Evolutionary conservation across 2,113 vertebrate species (phyloP).

Genomic region (Lampris megalopsis): DNA sequence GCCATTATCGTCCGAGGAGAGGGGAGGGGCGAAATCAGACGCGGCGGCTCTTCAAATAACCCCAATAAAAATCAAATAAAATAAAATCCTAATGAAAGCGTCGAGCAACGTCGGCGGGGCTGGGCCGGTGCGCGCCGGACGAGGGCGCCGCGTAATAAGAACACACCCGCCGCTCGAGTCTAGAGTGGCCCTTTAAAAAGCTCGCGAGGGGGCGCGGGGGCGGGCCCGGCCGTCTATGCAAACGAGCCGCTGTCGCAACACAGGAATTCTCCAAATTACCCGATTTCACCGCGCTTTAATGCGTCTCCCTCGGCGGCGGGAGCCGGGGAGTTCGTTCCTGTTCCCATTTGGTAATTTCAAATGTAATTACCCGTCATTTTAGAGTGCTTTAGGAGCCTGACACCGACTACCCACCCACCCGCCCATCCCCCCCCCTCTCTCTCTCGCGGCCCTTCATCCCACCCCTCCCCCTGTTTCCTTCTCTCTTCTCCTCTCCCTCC

Average conservation of each 20-base stretch:
- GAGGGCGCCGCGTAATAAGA: constrained; percentile 29
- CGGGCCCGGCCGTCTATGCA: constrained; percentile 62
- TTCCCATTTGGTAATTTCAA: constrained; percentile 75
- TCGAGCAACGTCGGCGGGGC: neutral
- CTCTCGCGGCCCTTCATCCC: neutral
- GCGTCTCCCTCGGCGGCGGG: constrained; percentile 52
- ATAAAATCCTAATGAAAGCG: constrained; percentile 2
- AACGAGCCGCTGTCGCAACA: constrained; percentile 57
- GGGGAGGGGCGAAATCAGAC: no score
- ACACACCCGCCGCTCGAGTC: constrained; percentile 26
- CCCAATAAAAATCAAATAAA: no score
- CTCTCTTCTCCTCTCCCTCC: no score
- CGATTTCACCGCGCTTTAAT: constrained; percentile 58
- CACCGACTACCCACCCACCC: constrained; percentile 47
- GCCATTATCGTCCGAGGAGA: no score
- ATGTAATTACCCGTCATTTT: constrained; percentile 79
- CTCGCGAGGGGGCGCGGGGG: neutral
- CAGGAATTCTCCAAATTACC: constrained; percentile 56
- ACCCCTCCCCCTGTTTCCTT: neutral
- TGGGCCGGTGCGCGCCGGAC: no score
- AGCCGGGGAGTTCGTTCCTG: constrained; percentile 67
- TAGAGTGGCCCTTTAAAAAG: constrained; percentile 42
- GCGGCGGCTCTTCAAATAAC: neutral
- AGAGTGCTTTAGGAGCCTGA: constrained; percentile 73
- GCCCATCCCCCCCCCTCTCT: constrained; percentile 50